Conservation (phyloP, 2,888 invertebrate species). For the Metellina segmentata region DNA sequence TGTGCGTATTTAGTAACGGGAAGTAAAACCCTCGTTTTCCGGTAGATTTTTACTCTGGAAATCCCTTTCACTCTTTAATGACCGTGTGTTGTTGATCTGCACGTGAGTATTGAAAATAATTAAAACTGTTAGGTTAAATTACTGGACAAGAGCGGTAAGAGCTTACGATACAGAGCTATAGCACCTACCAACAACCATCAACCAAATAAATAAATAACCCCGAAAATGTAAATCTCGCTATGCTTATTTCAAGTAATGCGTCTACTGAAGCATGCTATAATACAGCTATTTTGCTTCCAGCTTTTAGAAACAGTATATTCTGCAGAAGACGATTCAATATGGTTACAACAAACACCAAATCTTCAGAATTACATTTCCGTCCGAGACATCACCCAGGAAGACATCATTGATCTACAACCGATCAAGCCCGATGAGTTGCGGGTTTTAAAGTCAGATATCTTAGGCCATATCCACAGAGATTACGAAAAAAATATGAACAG, state of each 20-base stretch:
- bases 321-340: neutral
- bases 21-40: too few species aligned
- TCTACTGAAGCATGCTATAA: constrained; percentile 5
- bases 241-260: constrained; percentile 13
- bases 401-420: constrained; percentile 1
- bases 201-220: neutral
- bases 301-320: neutral
- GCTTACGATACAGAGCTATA: too few species aligned
- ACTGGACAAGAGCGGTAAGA: too few species aligned
- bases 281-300: neutral
- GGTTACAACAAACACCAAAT: neutral
- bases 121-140: too few species aligned
- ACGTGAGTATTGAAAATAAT: too few species aligned
- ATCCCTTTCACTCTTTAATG: too few species aligned
- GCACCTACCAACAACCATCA: neutral
- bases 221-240: neutral
- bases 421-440: neutral
- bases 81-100: too few species aligned
- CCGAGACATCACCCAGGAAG: constrained; percentile 1
- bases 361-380: constrained; percentile 1
- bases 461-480: neutral
- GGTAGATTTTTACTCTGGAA: too few species aligned
- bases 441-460: neutral
- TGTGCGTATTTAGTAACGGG: too few species aligned
- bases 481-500: too few species aligned